Conservation (phyloP, 2,113 vertebrate species). For the Kryptolebias marmoratus region DNA sequence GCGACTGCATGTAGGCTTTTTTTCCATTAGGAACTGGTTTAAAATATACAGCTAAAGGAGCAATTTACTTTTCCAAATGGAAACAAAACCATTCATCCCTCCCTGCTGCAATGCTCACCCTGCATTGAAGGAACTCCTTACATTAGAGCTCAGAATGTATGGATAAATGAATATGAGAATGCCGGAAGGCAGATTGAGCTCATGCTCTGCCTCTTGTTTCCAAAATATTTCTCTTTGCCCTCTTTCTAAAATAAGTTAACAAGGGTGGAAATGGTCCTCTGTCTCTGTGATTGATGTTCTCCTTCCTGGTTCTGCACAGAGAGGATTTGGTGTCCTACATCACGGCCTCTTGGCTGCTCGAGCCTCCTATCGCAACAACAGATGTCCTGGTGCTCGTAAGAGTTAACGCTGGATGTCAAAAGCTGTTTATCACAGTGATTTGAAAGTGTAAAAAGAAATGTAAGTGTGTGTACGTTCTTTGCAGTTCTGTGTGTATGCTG, state of each 20-base stretch:
- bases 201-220: conserved; percentile 13
- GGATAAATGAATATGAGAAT: conserved; percentile 31
- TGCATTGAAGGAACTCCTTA: not conserved
- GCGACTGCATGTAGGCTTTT: conserved; percentile 11
- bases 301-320: conserved; percentile 38
- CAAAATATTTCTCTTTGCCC: conserved; percentile 32
- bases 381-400: conserved; percentile 52
- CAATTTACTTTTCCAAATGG: conserved; percentile 44
- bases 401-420: not conserved
- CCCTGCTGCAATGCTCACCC: not conserved
- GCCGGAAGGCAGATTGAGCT: conserved; percentile 31
- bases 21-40: conserved; percentile 18
- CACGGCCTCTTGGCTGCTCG: conserved; percentile 30
- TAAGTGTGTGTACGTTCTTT: too few species aligned
- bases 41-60: conserved; percentile 1
- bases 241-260: conserved; percentile 63
- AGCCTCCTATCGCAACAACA: conserved; percentile 48
- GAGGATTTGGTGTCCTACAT: conserved; percentile 60
- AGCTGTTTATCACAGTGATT: too few species aligned
- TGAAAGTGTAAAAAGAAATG: too few species aligned
- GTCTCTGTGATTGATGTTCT: conserved; percentile 65
- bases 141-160: conserved; percentile 8
- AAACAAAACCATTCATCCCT: not conserved
- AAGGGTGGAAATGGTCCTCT: conserved; percentile 52
- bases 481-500: too few species aligned